A percentile compares a stretch with the other conserved stretches of the same genome.
phyloP scores from a whole-genome alignment of 2,797 vertebrate genomes.

The Anolis apletophallus region DNA sequence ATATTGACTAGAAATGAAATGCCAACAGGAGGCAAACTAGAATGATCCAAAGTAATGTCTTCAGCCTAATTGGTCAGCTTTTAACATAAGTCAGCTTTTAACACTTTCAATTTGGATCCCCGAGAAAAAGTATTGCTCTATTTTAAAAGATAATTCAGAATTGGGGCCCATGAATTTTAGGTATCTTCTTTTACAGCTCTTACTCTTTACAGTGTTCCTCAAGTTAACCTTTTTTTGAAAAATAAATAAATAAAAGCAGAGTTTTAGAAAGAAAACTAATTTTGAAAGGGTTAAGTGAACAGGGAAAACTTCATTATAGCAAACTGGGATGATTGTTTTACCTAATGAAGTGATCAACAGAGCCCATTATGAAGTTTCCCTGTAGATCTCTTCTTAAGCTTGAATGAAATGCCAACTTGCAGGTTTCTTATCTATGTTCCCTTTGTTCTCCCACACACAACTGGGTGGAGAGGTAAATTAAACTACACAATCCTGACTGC shows the following conservation, averaged over 20 bases:
- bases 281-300: conserved; percentile 32
- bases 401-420: background rate
- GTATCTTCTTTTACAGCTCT: conserved; percentile 10
- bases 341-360: conserved; percentile 39
- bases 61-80: no score
- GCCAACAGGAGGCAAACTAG: background rate
- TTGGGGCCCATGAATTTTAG: background rate
- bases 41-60: background rate
- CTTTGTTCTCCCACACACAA: conserved; percentile 21
- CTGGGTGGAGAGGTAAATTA: conserved; percentile 6
- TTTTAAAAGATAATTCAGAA: background rate
- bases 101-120: background rate
- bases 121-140: background rate
- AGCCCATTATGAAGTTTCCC: conserved; percentile 24
- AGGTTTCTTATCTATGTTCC: background rate
- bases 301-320: conserved; percentile 31
- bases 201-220: background rate
- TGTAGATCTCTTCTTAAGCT: conserved; percentile 13
- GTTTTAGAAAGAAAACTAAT: conserved; percentile 30
- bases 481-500: conserved; percentile 4
- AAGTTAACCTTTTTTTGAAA: conserved; percentile 13
- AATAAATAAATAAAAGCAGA: no score
- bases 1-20: conserved; percentile 1
- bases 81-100: background rate
- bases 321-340: conserved; percentile 22